phyloP scores from a whole-genome alignment of 2,888 invertebrate genomes.

The Meandrusa payeni region DNA sequence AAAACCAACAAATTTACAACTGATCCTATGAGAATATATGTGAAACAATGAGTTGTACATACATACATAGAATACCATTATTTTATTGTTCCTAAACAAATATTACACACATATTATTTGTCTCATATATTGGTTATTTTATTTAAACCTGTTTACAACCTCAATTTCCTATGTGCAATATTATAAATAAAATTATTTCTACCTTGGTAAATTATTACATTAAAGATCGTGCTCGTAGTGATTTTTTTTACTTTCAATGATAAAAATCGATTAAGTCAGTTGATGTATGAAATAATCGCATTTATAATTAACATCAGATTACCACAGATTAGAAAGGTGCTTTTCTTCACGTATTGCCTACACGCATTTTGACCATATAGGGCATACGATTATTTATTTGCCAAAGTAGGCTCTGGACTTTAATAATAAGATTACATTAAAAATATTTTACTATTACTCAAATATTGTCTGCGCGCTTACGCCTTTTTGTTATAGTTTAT shows the following conservation, averaged over 20 bases:
- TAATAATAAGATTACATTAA: too few relatives aligned
- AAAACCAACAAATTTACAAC: constrained; percentile 57
- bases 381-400: too few relatives aligned
- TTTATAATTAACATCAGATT: too few relatives aligned
- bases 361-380: too few relatives aligned
- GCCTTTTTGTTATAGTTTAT: too few relatives aligned
- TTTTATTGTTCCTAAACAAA: constrained; percentile 66
- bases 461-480: too few relatives aligned
- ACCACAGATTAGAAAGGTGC: too few relatives aligned
- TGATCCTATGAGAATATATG: constrained; percentile 54
- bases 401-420: too few relatives aligned
- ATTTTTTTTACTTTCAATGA: constrained; percentile 40
- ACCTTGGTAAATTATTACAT: constrained; percentile 47
- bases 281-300: too few relatives aligned
- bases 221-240: constrained; percentile 67
- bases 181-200: constrained; percentile 53
- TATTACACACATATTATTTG: constrained; percentile 79
- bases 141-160: constrained; percentile 74
- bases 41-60: constrained; percentile 66
- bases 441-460: too few relatives aligned
- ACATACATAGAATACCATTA: constrained; percentile 33
- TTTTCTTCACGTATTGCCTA: too few relatives aligned
- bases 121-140: constrained; percentile 63
- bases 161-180: constrained; percentile 77
- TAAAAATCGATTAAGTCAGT: too few relatives aligned